Evolutionary conservation across 2,113 vertebrate species (phyloP).

Genomic region (Entosphenus tridentatus): DNA sequence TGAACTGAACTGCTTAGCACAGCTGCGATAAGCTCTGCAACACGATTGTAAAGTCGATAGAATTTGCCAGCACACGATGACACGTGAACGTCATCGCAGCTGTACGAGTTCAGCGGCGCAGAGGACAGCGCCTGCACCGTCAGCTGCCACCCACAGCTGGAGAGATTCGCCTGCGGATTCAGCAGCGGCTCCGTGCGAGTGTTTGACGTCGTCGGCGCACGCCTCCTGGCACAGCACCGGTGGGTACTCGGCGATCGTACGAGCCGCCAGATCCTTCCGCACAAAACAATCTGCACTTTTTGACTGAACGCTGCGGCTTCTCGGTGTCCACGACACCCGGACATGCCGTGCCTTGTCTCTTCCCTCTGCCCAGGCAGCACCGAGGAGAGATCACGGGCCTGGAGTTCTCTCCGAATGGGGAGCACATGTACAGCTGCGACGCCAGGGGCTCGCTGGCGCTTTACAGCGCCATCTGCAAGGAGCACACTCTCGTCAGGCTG

Average conservation of each 20-base stretch:
- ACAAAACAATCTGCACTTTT: too few species aligned
- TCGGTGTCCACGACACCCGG: too few species aligned
- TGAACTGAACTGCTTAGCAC: too few species aligned
- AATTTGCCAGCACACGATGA: too few species aligned
- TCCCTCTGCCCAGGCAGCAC: conserved; percentile 31
- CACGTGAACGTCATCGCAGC: conserved; percentile 16
- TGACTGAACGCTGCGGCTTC: too few species aligned
- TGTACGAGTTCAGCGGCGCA: conserved; percentile 40
- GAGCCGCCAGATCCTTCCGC: too few species aligned
- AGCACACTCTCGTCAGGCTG: conserved; percentile 26
- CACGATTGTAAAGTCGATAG: too few species aligned
- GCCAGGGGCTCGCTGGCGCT: conserved; percentile 40
- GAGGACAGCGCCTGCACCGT: conserved; percentile 38
- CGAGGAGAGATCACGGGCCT: conserved; percentile 32
- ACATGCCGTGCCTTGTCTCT: not conserved
- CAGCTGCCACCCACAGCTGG: conserved; percentile 45
- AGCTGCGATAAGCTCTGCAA: too few species aligned
- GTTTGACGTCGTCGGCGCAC: conserved; percentile 36
- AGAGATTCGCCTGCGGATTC: conserved; percentile 55
- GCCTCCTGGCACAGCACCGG: conserved; percentile 35
- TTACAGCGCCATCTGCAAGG: conserved; percentile 24
- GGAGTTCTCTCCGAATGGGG: conserved; percentile 43
- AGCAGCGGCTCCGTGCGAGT: conserved; percentile 34
- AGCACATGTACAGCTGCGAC: conserved; percentile 51
- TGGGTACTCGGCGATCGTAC: not conserved